Base-by-base conservation (phyloP, 2,113 vertebrate genomes). In the Sialia sialis region DNA sequence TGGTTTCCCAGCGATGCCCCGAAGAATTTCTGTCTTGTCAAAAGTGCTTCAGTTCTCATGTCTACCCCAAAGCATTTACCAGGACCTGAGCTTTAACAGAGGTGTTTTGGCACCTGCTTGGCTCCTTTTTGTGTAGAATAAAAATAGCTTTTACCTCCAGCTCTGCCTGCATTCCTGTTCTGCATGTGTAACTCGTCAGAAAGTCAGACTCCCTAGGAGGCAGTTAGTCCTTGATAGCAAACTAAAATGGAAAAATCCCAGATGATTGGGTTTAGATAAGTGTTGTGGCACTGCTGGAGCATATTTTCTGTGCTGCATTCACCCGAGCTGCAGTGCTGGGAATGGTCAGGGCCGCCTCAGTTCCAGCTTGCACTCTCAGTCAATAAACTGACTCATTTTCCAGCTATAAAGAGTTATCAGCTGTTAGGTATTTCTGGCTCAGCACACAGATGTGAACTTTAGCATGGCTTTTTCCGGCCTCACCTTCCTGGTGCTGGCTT, bases 281-380 rank as follows among this genome's bases (percentile, higher is more conserved):
- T 0, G 2, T 12, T 21, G 21, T 19, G 4, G 52, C 16, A 23
- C 23, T 0, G 0, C 25, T 49, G 11, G 30, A 34, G 10, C 19
- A 6, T 9, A 17, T 22, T 82, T 68, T 34, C 30, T 72, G 29
- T 64, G 11, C 52, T 67, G 43, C 30, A 18, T 51, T n/a, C 11
- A 2, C 49, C 15, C 29, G 14, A n/a, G 21, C 46, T 68, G 72
- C 2, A 2, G 11, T 59, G 16, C 21, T 1, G 22, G 22, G 18
- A 23, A 54, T 32, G 46, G 14, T 32, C 0, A 0, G 20, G 73
- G 34, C 54, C 1, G 0, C 49, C 38, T 48, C 27, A 25, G 7
- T 66, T 32, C n/a, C 36, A 27, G 0, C 38, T 54, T 62, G 25
- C 17, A 14, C 8, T 2, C 8, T 56, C 26, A 3, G 15, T 67